phyloP scores from a whole-genome alignment of 1,140 invertebrate species.

The Lamellibrachia luymesi region DNA sequence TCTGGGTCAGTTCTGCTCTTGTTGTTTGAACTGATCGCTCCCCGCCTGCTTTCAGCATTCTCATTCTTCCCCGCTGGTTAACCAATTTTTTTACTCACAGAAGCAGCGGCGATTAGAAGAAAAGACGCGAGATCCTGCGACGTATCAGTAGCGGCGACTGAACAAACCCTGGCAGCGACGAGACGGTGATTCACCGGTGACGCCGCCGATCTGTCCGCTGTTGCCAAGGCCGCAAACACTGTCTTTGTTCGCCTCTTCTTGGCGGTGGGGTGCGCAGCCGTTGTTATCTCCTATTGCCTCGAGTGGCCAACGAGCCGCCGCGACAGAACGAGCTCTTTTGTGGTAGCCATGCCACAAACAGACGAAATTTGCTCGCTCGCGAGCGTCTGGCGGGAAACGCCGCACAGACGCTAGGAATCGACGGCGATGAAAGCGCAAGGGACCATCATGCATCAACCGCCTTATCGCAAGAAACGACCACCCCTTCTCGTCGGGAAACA shows the following conservation, averaged over 20 bases:
- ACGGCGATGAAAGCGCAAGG: background rate
- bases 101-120: background rate
- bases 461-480: background rate
- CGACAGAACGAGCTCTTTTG: background rate
- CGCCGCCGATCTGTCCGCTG: too few species aligned
- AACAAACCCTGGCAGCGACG: background rate
- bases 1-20: background rate
- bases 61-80: background rate
- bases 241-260: background rate
- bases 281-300: background rate
- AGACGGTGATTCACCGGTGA: background rate
- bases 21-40: background rate
- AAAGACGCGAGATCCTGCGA: background rate
- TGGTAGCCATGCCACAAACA: background rate
- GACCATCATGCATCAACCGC: background rate
- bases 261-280: too few species aligned
- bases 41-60: background rate
- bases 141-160: background rate
- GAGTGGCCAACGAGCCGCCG: background rate
- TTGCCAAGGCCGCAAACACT: background rate
- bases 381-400: background rate
- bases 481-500: background rate
- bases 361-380: background rate
- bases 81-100: background rate
- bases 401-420: background rate